Evolutionary conservation across 2,797 vertebrate species (phyloP), one percentile per base, ranked within the genome.

Genomic region (Botia kubotai): DNA sequence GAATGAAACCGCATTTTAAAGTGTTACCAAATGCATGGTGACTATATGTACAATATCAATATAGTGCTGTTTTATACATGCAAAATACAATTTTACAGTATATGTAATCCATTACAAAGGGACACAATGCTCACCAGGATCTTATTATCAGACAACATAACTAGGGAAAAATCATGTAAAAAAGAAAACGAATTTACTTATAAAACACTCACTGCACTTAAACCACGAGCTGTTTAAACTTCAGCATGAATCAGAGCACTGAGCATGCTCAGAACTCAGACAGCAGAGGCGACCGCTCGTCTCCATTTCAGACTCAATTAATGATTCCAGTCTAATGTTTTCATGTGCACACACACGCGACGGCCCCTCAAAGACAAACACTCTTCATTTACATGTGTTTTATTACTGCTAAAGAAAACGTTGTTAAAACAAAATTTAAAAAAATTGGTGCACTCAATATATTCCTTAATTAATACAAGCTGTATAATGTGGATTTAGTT

Each of bases 221-320:
- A 70, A 39, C 4, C 39, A 39, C 39, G 1, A 36, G 33, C 33
- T 36, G 33, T 87, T 90, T 77, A 90, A 88, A 88, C 82, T 88
- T 87, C 72, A 85, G 82, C 78, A 63, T 78, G 84, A 89, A 88
- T 88, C 88, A 89, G 84, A 89, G 76, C 77, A 79, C 23, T 72
- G 63, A 87, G 70, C 75, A 65, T 57, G 68, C 63, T 84, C 87
- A 85, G 82, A 81, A 81, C 76, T 17, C 63, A 48, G 71, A 69
- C 79, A 60, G 57, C 63, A 81, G 66, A 80, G 85, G 77, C 79
- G 75, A 82, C 82, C 73, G 85, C 81, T 11, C 52, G 74, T 85
- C 87, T 87, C 86, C 89, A 85, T 83, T 87, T 92, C 89, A 88
- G 78, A 91, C 88, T 82, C 91, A 92, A 93, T 92, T 92, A 92